phyloP scores from a whole-genome alignment of 23 tunicate genomes.

The Styela clava region DNA sequence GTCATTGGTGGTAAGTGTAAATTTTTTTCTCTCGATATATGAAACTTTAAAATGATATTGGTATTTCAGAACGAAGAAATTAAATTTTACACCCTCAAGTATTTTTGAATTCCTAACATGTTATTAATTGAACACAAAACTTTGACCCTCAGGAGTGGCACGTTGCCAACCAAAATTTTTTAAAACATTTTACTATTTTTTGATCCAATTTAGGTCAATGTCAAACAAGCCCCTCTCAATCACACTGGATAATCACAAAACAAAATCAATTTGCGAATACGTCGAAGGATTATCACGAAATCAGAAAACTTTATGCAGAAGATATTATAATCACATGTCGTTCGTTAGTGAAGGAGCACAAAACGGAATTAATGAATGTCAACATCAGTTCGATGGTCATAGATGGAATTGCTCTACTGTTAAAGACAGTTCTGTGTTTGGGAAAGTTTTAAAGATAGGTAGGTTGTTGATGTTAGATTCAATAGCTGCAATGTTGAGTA shows the following conservation, averaged over 20 bases:
- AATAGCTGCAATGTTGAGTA: too few species aligned
- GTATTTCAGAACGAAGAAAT: too few species aligned
- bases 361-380: slow-evolving; percentile 80
- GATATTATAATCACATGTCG: slow-evolving; percentile 63
- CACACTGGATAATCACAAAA: neutral
- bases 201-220: neutral
- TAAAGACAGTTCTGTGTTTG: slow-evolving; percentile 73
- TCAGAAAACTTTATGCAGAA: slow-evolving; percentile 66
- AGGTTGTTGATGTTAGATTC: too few species aligned
- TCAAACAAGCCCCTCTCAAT: neutral
- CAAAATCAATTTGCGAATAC: neutral
- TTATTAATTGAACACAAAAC: too few species aligned
- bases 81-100: too few species aligned
- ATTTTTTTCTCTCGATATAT: too few species aligned
- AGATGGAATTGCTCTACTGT: slow-evolving; percentile 92
- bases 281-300: slow-evolving; percentile 46
- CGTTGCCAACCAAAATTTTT: too few species aligned
- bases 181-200: too few species aligned
- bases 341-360: slow-evolving; percentile 83
- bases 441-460: slow-evolving; percentile 85
- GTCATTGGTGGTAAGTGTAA: neutral
- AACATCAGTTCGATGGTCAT: slow-evolving; percentile 55
- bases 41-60: too few species aligned
- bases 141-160: too few species aligned
- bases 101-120: too few species aligned